These are phyloP conservation scores for Ophion ellenae DNA, from an alignment of 2,888 invertebrate species.

Conservation along the genomic window DNA sequence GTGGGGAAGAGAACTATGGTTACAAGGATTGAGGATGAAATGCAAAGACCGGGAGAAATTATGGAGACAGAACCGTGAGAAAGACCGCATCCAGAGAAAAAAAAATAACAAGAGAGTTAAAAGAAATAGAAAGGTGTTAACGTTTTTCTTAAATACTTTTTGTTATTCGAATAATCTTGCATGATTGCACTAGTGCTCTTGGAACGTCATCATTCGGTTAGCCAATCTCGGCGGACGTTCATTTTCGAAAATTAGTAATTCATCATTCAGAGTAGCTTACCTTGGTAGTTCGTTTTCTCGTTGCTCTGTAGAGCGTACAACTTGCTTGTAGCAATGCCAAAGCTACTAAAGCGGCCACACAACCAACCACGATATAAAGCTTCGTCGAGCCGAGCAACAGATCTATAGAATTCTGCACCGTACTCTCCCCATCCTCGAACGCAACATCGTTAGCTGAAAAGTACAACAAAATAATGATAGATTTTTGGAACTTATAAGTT, in stretches of 20 bases:
- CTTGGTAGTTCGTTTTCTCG: conserved; percentile 87
- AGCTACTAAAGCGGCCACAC: conserved; percentile 91
- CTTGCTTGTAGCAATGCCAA: conserved; percentile 93
- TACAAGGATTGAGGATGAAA: conserved; percentile 31
- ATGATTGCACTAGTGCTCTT: conserved; percentile 42
- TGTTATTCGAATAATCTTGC: conserved; percentile 40
- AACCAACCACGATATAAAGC: conserved; percentile 92
- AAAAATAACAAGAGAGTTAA: conserved; percentile 1
- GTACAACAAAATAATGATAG: conserved; percentile 56
- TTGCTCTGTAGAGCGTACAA: conserved; percentile 91
- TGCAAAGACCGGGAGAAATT: conserved; percentile 26
- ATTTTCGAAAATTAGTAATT: conserved; percentile 37
- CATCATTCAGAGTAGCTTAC: conserved; percentile 83
- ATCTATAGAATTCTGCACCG: conserved; percentile 64
- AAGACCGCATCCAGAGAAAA: conserved; percentile 31
- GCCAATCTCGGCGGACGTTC: conserved; percentile 4
- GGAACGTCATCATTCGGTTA: conserved; percentile 9
- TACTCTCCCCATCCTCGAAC: conserved; percentile 70
- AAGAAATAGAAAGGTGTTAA: neutral
- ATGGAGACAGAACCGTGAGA: conserved; percentile 42
- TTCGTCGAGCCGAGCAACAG: conserved; percentile 90
- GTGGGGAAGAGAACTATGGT: neutral
- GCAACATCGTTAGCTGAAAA: conserved; percentile 84
- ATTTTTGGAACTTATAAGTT: neutral
- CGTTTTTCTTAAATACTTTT: conserved; percentile 11